A percentile compares a stretch with the other conserved stretches of the same genome.
Evolutionary conservation across 2,888 invertebrate genomes (phyloP).

Genomic region (Tigriopus californicus): DNA sequence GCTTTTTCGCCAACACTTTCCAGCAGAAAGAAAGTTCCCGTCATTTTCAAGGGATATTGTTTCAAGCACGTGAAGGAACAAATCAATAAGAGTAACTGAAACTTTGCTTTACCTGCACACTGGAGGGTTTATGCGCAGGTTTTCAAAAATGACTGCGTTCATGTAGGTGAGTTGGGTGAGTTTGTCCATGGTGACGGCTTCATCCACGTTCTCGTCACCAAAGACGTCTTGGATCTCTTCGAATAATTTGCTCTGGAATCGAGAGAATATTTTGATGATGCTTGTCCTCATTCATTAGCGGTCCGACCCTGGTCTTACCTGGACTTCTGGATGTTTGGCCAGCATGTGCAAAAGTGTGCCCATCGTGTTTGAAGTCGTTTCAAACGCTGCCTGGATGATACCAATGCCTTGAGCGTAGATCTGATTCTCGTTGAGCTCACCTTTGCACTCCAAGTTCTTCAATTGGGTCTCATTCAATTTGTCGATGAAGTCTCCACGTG

Average conservation of each 20-base stretch:
- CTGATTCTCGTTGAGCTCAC: not conserved
- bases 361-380: conserved; percentile 15
- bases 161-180: not conserved
- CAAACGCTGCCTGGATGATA: conserved; percentile 16
- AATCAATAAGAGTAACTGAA: too few species aligned
- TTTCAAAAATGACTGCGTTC: not conserved
- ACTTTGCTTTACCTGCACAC: too few species aligned
- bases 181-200: not conserved
- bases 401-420: conserved; percentile 9
- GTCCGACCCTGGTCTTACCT: not conserved
- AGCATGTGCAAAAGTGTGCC: not conserved
- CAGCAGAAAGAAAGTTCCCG: too few species aligned
- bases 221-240: not conserved
- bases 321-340: conserved; percentile 15
- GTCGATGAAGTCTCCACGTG: not conserved
- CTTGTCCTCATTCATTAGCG: too few species aligned
- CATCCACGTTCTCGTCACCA: not conserved
- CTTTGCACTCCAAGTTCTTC: not conserved
- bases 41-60: too few species aligned
- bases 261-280: too few species aligned
- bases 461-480: not conserved
- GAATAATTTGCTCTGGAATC: conserved; percentile 6
- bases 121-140: not conserved
- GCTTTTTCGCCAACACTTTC: too few species aligned
- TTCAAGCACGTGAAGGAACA: too few species aligned